A percentile compares a stretch with the other conserved stretches of the same genome.
These are phyloP conservation scores for Parazoanthus swiftii DNA, from an alignment of 92 coral and sea anemone genomes.

Conservation along the genomic window DNA sequence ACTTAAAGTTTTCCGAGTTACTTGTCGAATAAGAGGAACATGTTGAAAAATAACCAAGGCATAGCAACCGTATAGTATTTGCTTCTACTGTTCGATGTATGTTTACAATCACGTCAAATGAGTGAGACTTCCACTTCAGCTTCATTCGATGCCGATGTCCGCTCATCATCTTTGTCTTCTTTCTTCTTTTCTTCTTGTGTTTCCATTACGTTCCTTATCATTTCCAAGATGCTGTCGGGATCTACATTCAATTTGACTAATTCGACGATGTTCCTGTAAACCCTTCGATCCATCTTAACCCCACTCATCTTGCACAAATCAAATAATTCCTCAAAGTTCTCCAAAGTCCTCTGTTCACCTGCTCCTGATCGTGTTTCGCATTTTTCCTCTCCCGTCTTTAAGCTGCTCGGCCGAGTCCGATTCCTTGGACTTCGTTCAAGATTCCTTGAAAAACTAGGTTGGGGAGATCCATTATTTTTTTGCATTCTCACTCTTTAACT, in stretches of 20 bases:
- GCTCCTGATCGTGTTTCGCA: constrained; percentile 17
- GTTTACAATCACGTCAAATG: background rate
- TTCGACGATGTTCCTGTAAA: constrained; percentile 64
- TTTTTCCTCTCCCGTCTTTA: background rate
- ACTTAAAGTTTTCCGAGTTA: background rate
- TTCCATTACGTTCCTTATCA: constrained; percentile 43
- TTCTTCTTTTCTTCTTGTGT: constrained; percentile 14
- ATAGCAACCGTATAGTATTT: background rate
- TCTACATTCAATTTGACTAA: constrained; percentile 59
- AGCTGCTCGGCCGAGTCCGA: background rate
- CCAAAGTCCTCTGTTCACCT: constrained; percentile 44
- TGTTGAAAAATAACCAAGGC: background rate
- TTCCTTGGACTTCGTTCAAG: constrained; percentile 16
- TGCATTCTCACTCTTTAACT: constrained; percentile 3
- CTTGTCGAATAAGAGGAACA: background rate
- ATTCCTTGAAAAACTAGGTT: constrained; percentile 15
- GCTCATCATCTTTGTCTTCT: background rate
- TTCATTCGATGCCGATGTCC: background rate
- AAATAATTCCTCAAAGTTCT: constrained; percentile 54
- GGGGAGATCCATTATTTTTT: background rate
- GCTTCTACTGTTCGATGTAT: background rate
- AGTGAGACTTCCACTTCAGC: constrained; percentile 26
- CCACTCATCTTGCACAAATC: constrained; percentile 65
- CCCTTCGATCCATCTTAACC: constrained; percentile 61
- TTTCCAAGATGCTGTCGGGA: constrained; percentile 67